A percentile compares a stretch with the other conserved stretches of the same genome.
Conservation (phyloP, 2,797 vertebrate genomes). For the Mycteria americana region DNA sequence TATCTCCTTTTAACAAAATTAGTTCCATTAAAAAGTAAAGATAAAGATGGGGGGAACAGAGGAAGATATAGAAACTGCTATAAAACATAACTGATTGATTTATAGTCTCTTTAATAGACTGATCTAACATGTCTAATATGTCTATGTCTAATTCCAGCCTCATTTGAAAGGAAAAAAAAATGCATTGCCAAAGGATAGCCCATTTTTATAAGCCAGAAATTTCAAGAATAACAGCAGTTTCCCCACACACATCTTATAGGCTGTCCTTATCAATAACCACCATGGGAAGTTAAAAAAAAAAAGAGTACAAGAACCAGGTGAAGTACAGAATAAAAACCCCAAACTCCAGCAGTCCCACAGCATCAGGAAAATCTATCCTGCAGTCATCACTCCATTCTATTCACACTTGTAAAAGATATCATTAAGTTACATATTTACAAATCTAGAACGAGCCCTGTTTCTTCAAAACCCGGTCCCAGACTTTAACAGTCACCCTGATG, state of each 20-base stretch:
- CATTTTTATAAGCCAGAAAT: background rate
- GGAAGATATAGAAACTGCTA: background rate
- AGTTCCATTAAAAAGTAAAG: conserved; percentile 36
- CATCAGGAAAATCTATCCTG: background rate
- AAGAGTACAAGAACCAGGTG: background rate
- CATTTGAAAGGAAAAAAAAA: background rate
- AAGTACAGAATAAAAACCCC: background rate
- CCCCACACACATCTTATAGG: background rate
- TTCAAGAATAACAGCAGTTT: background rate
- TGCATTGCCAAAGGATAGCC: background rate
- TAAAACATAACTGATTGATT: conserved; percentile 44
- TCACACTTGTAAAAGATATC: background rate
- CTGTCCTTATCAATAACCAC: background rate
- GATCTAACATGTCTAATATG: background rate
- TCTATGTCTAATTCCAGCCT: background rate
- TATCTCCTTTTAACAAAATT: conserved; percentile 27
- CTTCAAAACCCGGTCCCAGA: background rate
- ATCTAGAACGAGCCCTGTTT: background rate
- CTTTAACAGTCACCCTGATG: background rate
- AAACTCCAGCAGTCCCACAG: background rate
- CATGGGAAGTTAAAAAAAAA: background rate
- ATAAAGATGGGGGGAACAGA: background rate
- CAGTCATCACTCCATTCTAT: background rate
- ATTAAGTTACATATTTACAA: background rate
- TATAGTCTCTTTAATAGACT: conserved; percentile 28